Evolutionary conservation across 2,113 vertebrate species (phyloP), one percentile per base, ranked within the genome.

Genomic region (Phaethornis superciliosus): DNA sequence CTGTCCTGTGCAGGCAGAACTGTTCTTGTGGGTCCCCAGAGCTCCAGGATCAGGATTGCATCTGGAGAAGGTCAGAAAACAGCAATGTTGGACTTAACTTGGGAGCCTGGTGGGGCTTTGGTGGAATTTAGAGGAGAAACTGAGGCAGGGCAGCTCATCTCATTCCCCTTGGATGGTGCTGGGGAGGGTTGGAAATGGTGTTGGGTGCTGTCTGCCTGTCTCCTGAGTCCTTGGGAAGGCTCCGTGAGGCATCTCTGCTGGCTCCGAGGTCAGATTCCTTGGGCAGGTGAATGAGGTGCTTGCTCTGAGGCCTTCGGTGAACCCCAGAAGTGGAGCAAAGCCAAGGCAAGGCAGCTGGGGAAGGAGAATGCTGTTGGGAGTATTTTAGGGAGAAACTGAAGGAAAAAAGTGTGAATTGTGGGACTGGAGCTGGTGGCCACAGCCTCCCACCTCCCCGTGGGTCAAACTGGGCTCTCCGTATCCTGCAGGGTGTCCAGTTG

Each of bases 161-260:
- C 0, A 1, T 1, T 71, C 4, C 26, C 0, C 2, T n/a, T 4
- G n/a, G 21, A 10, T 13, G 32, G 17, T 20, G 24, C 12, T 16
- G 70, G 67, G 35, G 13, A 33, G 17, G 26, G 33, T 7, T 24
- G 60, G 44, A 35, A 79, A 6, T 7, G 1, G 49, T 0, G 1
- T 42, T 44, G 0, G 35, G 27, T 16, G 52, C 60, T 26, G 7
- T 4, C 0, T 3, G 21, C 51, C 8, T 33, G 15, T n/a, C 7
- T 46, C 32, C n/a, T 1, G 2, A 3, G 65, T 40, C 40, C 40
- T 40, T 40, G 40, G 40, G 40, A 40, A 40, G 40, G 40, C 40
- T 40, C 40, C 40, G 40, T 40, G 40, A 12, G 40, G 40, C 10
- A 40, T 40, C 40, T 40, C 40, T 40, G n/a, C n/a, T n/a, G n/a